Conservation (phyloP, 2,797 vertebrate genomes). For the Leptodactylus fallax region DNA sequence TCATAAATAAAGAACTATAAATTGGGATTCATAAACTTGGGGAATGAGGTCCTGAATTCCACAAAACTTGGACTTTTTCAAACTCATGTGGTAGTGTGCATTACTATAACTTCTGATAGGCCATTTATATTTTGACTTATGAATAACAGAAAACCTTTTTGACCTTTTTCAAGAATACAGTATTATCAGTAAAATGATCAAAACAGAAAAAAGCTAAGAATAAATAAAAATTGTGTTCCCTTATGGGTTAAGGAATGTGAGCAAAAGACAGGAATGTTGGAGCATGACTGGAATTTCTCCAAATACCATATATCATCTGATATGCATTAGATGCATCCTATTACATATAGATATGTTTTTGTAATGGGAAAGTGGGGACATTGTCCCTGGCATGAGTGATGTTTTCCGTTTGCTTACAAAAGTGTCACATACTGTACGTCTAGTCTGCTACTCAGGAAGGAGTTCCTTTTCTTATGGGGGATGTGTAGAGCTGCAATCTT, state of each 20-base stretch:
- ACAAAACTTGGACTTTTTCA: background rate
- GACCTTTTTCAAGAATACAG: background rate
- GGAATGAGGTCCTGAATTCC: background rate
- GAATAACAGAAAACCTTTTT: background rate
- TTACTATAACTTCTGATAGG: background rate
- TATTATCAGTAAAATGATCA: background rate
- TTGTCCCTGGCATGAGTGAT: slow-evolving; percentile 47
- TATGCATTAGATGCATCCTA: slow-evolving; percentile 26
- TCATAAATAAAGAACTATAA: background rate
- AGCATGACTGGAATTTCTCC: slow-evolving; percentile 8
- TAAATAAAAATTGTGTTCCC: slow-evolving; percentile 20
- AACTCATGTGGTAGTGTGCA: background rate
- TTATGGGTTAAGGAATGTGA: slow-evolving; percentile 16
- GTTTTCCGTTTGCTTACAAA: slow-evolving; percentile 51
- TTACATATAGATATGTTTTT: slow-evolving; percentile 45
- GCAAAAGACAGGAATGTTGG: slow-evolving; percentile 27
- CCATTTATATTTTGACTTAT: background rate
- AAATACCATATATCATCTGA: slow-evolving; percentile 33
- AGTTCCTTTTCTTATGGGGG: background rate
- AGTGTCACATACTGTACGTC: slow-evolving; percentile 14
- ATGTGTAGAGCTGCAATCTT: background rate
- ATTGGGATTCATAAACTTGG: background rate
- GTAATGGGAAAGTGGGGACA: slow-evolving; percentile 47
- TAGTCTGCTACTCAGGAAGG: slow-evolving; percentile 32
- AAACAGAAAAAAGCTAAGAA: background rate